These are phyloP conservation scores for Agrochola macilenta DNA, from an alignment of 2,888 invertebrate genomes.

Conservation along the genomic window DNA sequence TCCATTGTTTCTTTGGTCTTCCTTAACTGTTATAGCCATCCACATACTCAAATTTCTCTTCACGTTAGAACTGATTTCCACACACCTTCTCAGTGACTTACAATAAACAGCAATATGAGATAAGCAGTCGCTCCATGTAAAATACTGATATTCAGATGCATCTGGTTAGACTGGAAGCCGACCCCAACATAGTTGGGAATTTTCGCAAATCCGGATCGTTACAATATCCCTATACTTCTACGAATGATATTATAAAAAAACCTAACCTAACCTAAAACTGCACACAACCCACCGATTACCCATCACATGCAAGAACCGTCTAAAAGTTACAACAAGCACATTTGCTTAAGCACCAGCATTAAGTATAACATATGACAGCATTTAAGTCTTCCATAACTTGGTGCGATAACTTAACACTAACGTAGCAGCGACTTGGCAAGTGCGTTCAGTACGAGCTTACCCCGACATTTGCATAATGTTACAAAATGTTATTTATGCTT, in stretches of 20 bases:
- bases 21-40: too few relatives aligned
- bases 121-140: background rate
- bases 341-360: constrained; percentile 44
- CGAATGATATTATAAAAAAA: background rate
- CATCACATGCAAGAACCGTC: constrained; percentile 7
- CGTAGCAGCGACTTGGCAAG: constrained; percentile 59
- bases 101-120: background rate
- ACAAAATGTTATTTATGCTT: constrained; percentile 61
- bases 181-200: background rate
- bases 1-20: too few relatives aligned
- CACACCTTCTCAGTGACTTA: too few relatives aligned
- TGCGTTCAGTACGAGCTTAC: constrained; percentile 62
- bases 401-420: constrained; percentile 59
- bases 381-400: constrained; percentile 66
- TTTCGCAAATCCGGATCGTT: too few relatives aligned
- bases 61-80: too few relatives aligned
- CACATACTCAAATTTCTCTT: too few relatives aligned
- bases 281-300: background rate
- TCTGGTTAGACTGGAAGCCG: background rate
- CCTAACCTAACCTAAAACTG: background rate
- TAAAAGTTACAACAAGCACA: constrained; percentile 29
- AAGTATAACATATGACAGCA: constrained; percentile 62
- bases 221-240: background rate
- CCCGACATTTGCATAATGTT: constrained; percentile 64
- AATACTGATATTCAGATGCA: background rate